Evolutionary conservation across 2,888 invertebrate genomes (phyloP).

Genomic region (Homarus gammarus): DNA sequence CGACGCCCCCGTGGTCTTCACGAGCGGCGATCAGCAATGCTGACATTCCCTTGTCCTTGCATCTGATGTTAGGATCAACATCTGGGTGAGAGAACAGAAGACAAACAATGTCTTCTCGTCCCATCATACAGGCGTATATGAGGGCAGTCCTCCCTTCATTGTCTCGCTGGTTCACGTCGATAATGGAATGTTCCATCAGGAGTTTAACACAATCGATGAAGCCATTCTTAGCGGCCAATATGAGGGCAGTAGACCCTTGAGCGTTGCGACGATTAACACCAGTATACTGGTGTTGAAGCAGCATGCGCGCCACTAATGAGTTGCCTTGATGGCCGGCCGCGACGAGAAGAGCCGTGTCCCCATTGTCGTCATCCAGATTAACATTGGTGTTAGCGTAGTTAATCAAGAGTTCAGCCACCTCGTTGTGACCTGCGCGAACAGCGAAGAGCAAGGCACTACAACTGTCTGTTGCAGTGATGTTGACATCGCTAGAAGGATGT

Average conservation of each 20-base stretch:
- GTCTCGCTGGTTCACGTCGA: constrained; percentile 72
- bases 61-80: constrained; percentile 67
- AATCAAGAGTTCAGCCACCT: constrained; percentile 71
- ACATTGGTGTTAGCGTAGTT: constrained; percentile 48
- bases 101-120: constrained; percentile 70
- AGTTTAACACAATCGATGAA: constrained; percentile 65
- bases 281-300: constrained; percentile 55
- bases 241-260: constrained; percentile 63
- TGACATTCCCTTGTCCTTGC: constrained; percentile 65
- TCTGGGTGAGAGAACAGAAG: constrained; percentile 75
- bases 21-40: constrained; percentile 69
- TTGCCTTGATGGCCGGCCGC: constrained; percentile 72
- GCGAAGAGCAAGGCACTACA: constrained; percentile 66
- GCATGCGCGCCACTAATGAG: constrained; percentile 25
- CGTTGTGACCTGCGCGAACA: constrained; percentile 64
- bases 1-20: constrained; percentile 37
- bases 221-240: constrained; percentile 54
- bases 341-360: constrained; percentile 67
- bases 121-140: constrained; percentile 71
- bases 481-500: constrained; percentile 59
- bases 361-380: constrained; percentile 58
- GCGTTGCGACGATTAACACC: constrained; percentile 61
- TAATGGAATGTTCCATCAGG: constrained; percentile 66
- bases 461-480: constrained; percentile 56
- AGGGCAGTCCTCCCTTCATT: constrained; percentile 67